Evolutionary conservation across 2,113 vertebrate species (phyloP).

Genomic region (Oryzias woworae): DNA sequence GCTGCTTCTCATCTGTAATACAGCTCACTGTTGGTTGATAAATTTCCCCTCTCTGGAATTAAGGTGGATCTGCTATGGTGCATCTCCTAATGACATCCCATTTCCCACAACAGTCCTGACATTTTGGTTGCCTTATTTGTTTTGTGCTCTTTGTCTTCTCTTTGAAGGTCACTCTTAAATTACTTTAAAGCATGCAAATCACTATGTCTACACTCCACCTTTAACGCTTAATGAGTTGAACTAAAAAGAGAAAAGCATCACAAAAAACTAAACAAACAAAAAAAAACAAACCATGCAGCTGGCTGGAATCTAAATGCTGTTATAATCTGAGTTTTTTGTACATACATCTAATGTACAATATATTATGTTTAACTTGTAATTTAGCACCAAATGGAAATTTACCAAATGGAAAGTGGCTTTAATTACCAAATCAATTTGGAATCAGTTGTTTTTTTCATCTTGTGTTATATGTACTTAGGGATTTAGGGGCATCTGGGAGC

Average conservation of each 20-base stretch:
- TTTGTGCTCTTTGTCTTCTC: conserved; percentile 60
- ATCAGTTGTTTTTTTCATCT: no score
- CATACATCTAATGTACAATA: no score
- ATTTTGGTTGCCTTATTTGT: conserved; percentile 76
- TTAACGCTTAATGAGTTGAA: conserved; percentile 29
- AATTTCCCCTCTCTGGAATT: conserved; percentile 50
- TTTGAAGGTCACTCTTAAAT: conserved; percentile 80
- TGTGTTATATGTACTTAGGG: no score
- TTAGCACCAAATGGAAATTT: no score
- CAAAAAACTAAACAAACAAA: no score
- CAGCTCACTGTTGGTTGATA: conserved; percentile 32
- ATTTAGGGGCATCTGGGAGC: no score
- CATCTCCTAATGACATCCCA: conserved; percentile 54
- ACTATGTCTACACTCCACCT: conserved; percentile 41
- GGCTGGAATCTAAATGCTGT: conserved; percentile 1
- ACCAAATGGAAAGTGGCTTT: no score
- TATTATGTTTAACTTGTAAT: no score
- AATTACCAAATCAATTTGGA: no score
- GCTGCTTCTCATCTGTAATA: conserved; percentile 45
- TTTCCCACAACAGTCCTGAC: conserved; percentile 70
- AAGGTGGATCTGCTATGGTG: conserved; percentile 54
- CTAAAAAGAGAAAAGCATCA: not conserved
- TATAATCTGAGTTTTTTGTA: not conserved
- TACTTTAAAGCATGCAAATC: conserved; percentile 78
- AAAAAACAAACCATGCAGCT: not conserved